Evolutionary conservation across 2,797 vertebrate species (phyloP).

Genomic region (Cuniculus paca): DNA sequence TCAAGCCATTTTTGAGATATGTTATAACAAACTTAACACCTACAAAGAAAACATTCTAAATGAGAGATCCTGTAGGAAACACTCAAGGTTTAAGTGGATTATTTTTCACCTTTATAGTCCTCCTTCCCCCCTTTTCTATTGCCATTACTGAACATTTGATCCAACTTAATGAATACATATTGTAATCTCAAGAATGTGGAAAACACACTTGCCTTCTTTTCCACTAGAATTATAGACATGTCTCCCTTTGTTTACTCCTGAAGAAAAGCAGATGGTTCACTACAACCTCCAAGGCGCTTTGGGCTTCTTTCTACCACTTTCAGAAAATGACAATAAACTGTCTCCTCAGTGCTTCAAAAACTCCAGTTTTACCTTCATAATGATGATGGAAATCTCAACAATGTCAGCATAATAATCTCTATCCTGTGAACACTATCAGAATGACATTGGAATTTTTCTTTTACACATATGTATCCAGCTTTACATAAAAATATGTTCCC

Average conservation of each 20-base stretch:
- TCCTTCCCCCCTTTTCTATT: neutral
- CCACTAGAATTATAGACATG: neutral
- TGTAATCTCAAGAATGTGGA: neutral
- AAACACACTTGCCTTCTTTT: neutral
- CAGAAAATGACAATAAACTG: conserved; percentile 6
- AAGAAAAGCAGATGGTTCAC: conserved; percentile 9
- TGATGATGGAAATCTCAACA: neutral
- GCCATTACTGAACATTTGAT: neutral
- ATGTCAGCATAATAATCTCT: neutral
- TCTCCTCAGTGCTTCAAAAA: conserved; percentile 32
- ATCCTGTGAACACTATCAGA: neutral
- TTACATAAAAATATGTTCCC: conserved; percentile 41
- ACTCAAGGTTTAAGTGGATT: neutral
- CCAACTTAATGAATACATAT: neutral
- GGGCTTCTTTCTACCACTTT: neutral
- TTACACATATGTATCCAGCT: neutral
- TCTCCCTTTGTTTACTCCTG: neutral
- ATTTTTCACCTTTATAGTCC: neutral
- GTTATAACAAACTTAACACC: neutral
- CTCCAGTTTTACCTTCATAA: neutral
- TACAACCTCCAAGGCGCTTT: neutral
- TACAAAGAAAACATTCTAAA: neutral
- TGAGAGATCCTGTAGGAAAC: neutral
- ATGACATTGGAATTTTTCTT: neutral
- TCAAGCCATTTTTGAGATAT: conserved; percentile 36